phyloP scores from a whole-genome alignment of 2,797 vertebrate species.

The Botia kubotai region DNA sequence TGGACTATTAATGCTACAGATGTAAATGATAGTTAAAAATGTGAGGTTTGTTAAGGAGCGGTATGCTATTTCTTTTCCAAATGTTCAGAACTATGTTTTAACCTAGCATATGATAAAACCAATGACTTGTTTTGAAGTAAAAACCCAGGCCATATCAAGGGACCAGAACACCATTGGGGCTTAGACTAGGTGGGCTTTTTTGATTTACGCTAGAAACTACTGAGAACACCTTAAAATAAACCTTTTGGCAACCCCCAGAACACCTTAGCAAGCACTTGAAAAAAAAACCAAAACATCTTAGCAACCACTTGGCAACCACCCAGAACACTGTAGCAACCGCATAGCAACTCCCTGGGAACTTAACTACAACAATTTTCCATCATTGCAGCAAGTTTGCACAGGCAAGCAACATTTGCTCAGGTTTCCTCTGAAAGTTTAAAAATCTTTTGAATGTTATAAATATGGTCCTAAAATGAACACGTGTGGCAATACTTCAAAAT shows the following conservation, averaged over 20 bases:
- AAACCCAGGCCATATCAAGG: no score
- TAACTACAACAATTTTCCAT: background rate
- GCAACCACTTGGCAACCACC: no score
- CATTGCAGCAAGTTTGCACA: background rate
- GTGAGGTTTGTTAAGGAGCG: no score
- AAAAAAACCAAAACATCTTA: no score
- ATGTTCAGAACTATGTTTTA: no score
- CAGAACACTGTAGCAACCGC: no score
- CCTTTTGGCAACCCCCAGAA: no score
- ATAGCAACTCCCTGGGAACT: background rate
- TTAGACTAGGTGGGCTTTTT: background rate
- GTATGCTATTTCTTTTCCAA: no score
- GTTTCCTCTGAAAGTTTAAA: slow-evolving; percentile 9
- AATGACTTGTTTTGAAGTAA: no score
- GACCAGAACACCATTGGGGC: background rate
- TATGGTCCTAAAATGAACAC: background rate
- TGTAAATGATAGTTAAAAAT: background rate
- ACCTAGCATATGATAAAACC: no score
- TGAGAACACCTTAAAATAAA: no score
- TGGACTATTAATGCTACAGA: background rate
- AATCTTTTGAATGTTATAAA: slow-evolving; percentile 16
- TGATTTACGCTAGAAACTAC: background rate
- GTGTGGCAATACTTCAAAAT: background rate
- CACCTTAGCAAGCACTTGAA: background rate
- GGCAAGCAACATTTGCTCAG: background rate